These are phyloP conservation scores for Plumapathes pennacea DNA, from an alignment of 92 coral and sea anemone genomes.

Conservation along the genomic window DNA sequence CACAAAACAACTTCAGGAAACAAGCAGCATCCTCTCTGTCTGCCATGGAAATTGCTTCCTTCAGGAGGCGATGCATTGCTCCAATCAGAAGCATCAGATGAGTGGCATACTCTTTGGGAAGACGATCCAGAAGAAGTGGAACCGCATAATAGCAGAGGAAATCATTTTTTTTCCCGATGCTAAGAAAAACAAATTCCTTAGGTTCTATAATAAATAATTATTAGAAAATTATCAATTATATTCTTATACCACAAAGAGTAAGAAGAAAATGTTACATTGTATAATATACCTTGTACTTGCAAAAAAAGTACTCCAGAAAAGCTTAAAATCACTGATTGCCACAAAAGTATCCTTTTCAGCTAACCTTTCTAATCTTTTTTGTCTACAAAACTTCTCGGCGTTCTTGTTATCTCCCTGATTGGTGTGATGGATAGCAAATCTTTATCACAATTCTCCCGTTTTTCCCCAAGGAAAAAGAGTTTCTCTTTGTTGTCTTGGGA, in stretches of 20 bases:
- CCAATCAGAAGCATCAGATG: conserved; percentile 12
- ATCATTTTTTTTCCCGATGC: conserved; percentile 9
- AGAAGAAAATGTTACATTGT: not conserved
- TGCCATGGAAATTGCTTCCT: not conserved
- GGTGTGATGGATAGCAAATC: conserved; percentile 4
- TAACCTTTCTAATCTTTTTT: conserved; percentile 9
- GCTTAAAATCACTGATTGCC: no score
- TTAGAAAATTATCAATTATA: not conserved
- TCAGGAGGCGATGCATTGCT: conserved; percentile 1
- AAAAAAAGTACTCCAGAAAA: not conserved
- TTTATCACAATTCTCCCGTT: not conserved
- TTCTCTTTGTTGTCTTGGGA: conserved; percentile 8
- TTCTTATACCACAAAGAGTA: not conserved
- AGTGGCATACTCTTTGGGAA: not conserved
- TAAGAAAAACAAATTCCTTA: not conserved
- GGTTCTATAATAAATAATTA: not conserved
- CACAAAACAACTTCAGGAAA: conserved; percentile 13
- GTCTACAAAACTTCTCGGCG: conserved; percentile 1
- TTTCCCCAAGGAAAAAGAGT: conserved; percentile 13
- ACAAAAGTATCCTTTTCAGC: no score
- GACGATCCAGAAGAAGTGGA: conserved; percentile 2
- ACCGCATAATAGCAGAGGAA: conserved; percentile 12
- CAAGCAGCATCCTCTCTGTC: conserved; percentile 5
- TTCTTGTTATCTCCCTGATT: conserved; percentile 3
- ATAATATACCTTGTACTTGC: not conserved